These are phyloP conservation scores for Meliscaeva auricollis DNA, from an alignment of 2,888 invertebrate genomes.

Conservation along the genomic window DNA sequence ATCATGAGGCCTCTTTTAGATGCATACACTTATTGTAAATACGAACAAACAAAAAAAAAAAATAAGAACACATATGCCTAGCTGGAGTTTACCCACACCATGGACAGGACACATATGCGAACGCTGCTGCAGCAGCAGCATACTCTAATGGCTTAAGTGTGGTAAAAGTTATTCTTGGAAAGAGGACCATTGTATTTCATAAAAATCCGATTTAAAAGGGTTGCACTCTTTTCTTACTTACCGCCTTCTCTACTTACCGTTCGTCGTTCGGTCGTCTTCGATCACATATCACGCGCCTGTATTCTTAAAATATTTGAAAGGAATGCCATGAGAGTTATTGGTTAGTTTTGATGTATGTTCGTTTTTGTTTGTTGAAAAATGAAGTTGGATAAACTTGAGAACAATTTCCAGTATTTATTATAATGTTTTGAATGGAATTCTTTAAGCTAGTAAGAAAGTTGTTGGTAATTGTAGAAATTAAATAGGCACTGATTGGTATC, in stretches of 20 bases:
- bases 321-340: too few relatives aligned
- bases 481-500: too few relatives aligned
- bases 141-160: constrained; percentile 49
- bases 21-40: neutral
- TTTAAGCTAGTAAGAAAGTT: too few relatives aligned
- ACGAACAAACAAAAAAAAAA: neutral
- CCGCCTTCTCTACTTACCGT: constrained; percentile 18
- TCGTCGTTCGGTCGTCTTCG: constrained; percentile 44
- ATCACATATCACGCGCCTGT: constrained; percentile 49
- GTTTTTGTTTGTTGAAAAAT: too few relatives aligned
- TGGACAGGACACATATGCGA: neutral
- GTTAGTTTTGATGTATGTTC: too few relatives aligned
- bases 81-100: constrained; percentile 18
- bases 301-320: too few relatives aligned
- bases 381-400: too few relatives aligned
- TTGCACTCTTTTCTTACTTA: constrained; percentile 6
- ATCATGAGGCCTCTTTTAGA: constrained; percentile 42
- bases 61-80: constrained; percentile 22
- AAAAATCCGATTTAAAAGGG: constrained; percentile 48
- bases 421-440: too few relatives aligned
- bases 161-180: constrained; percentile 68
- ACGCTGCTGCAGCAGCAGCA: neutral
- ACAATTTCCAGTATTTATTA: too few relatives aligned
- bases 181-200: constrained; percentile 45
- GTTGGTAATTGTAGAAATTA: too few relatives aligned